Base-by-base conservation (phyloP, 1,140 invertebrate genomes). In the Zaprionus tsacasi region DNA sequence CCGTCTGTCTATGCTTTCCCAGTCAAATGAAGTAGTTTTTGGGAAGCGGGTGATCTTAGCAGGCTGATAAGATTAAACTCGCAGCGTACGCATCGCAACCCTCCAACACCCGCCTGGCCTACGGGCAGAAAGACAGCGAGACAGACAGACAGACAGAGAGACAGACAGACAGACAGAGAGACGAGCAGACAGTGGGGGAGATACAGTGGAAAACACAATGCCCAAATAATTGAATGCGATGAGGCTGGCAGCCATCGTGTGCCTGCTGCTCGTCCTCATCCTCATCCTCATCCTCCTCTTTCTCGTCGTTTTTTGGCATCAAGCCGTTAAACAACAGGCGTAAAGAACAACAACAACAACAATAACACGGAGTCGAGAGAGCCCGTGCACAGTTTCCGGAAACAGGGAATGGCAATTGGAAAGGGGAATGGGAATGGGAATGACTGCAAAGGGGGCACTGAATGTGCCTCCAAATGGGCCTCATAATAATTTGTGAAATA, bases 171-270 rank as follows among this genome's bases (percentile, higher is more conserved):
- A 12, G 25, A 13, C 33, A 45, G 43, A 2, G 36, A 57, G 68
- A 7, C 21, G 58, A 38, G 52, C 60, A 70, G 76, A 50, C 54
- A 11, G 57, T 70, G 81, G 50, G 48, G 67, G 54, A 78, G 27
- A 63, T 52, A 66, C 60, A 43, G 40, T 15, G 74, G 58, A 40
- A 70, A 66, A 66, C 85, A 87, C 83, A 87, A 88, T 88, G 85
- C 83, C 82, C 50, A 86, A 91, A 91, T 90, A 91, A 86, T 90
- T 90, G 86, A 89, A 89, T 89, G 85, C 81, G 86, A 89, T 89
- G 85, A 90, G 85, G 86, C 85, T 88, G 77, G 89, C 75, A 78
- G 83, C 74, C 85, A 75, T 78, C 61, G 83, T 76, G 27, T 30
- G 27, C 27, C 27, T 1, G 1, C 21, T 21, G 69, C 40, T 43